Percentiles rank a stretch among this genome's conserved stretches.
These are phyloP conservation scores for Drosophila anomelani DNA, from an alignment of 2,888 invertebrate species.

Conservation along the genomic window DNA sequence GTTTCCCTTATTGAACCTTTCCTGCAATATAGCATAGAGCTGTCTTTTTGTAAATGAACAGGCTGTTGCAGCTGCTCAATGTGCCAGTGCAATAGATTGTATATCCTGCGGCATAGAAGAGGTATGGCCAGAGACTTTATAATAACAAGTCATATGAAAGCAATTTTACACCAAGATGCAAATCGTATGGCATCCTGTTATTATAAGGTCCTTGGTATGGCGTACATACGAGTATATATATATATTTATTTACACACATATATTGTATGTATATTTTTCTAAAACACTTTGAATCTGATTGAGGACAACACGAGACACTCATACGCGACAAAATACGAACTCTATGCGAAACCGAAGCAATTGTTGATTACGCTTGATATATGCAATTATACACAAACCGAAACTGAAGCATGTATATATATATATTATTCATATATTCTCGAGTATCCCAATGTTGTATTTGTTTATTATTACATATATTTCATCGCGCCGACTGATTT, in stretches of 20 bases:
- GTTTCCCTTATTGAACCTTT: background rate
- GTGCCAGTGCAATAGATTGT: conserved; percentile 45
- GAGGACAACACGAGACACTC: conserved; percentile 69
- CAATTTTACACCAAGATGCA: background rate
- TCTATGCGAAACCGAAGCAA: conserved; percentile 71
- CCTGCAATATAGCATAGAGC: background rate
- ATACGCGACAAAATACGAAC: conserved; percentile 53
- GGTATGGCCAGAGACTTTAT: conserved; percentile 28
- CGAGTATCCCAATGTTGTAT: conserved; percentile 41
- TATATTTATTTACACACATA: conserved; percentile 48
- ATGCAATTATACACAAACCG: conserved; percentile 26
- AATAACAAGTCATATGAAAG: background rate
- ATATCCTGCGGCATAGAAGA: conserved; percentile 58
- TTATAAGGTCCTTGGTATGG: background rate
- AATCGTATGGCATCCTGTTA: background rate
- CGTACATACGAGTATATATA: conserved; percentile 13
- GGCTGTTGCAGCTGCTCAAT: conserved; percentile 31
- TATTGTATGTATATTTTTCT: conserved; percentile 74
- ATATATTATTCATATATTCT: conserved; percentile 33
- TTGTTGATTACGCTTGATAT: conserved; percentile 77
- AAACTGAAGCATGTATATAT: conserved; percentile 26
- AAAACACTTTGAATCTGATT: conserved; percentile 74
- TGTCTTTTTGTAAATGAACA: conserved; percentile 21
- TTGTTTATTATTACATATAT: conserved; percentile 39
- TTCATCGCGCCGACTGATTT: conserved; percentile 62